Evolutionary conservation across 2,797 vertebrate species (phyloP), one percentile per base, ranked within the genome.

Genomic region (Pelobates cultripes): DNA sequence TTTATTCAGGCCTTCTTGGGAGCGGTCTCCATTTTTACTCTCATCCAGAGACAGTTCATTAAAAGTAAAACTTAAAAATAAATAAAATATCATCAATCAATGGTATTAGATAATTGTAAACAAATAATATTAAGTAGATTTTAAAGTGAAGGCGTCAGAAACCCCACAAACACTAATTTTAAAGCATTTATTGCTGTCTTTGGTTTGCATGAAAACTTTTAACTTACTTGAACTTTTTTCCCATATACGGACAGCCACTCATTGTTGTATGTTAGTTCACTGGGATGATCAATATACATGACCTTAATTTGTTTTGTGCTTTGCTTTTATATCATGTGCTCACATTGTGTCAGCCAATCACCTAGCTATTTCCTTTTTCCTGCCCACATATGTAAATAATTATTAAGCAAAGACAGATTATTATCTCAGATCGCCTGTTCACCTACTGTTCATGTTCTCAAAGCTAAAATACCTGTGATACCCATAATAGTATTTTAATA

Each of bases 1-100:
- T 87, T 94, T 97, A 87, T 98, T 98, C 76, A 92, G 85, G 7
- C 96, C 96, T 5, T 85, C 90, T 88, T 98, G 97, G 63, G 96
- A 92, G 45, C 86, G 88, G 45, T 97, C 95, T 0, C 94, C 92
- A n/a, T 91, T 92, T n/a, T 94, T 93, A 40, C 10, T 15, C 10
- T 86, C 84, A 45, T 93, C 89, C 86, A 92, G 83, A 86, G 93
- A 93, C 0, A 90, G 77, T n/a, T 90, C 95, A 86, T 87, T 94
- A 85, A 96, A 94, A 86, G 94, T 90, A 88, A 85, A 89, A 55
- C 96, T 98, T 89, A 73, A 47, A 60, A 85, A 79, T 87, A 64
- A 51, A 8, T 57, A 57, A 57, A 57, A 57, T 15, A 57, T 15
- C 1, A 6, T 51, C 47, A 51, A 28, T 28, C 28, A 28, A 28